phyloP scores from a whole-genome alignment of 2,888 invertebrate species.

The Anorthoa munda region DNA sequence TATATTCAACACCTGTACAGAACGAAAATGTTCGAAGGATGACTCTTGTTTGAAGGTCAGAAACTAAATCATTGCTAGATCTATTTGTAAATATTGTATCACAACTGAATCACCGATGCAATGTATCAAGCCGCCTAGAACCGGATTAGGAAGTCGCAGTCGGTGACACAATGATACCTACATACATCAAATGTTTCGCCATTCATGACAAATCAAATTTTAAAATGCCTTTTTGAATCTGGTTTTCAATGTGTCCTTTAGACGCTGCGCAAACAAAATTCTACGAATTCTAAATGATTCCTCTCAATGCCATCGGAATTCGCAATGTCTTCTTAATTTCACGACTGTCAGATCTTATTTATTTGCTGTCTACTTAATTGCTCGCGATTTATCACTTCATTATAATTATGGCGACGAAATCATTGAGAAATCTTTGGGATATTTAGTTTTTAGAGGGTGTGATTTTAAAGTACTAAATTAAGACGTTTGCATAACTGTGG shows the following conservation, averaged over 20 bases:
- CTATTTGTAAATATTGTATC: slow-evolving; percentile 11
- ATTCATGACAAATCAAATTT: background rate
- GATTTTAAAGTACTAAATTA: too few species aligned
- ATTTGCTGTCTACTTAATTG: slow-evolving; percentile 27
- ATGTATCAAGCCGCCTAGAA: background rate
- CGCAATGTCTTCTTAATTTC: slow-evolving; percentile 47
- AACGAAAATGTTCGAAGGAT: background rate
- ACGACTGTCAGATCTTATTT: slow-evolving; percentile 21
- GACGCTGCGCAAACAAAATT: slow-evolving; percentile 32
- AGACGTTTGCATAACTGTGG: too few species aligned
- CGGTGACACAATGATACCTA: background rate
- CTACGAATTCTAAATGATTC: slow-evolving; percentile 13
- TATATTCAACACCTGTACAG: slow-evolving; percentile 12
- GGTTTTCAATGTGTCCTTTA: background rate
- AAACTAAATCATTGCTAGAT: slow-evolving; percentile 1
- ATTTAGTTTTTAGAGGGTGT: too few species aligned
- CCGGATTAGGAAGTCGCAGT: background rate
- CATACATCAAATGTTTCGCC: background rate
- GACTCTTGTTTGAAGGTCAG: slow-evolving; percentile 21
- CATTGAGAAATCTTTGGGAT: background rate
- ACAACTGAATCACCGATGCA: slow-evolving; percentile 11
- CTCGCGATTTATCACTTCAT: slow-evolving; percentile 2
- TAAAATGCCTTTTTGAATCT: slow-evolving; percentile 4
- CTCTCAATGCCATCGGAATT: slow-evolving; percentile 21
- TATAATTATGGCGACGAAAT: background rate